Base-by-base conservation (phyloP, 2,888 invertebrate species). In the Sphaerophoria taeniata region DNA sequence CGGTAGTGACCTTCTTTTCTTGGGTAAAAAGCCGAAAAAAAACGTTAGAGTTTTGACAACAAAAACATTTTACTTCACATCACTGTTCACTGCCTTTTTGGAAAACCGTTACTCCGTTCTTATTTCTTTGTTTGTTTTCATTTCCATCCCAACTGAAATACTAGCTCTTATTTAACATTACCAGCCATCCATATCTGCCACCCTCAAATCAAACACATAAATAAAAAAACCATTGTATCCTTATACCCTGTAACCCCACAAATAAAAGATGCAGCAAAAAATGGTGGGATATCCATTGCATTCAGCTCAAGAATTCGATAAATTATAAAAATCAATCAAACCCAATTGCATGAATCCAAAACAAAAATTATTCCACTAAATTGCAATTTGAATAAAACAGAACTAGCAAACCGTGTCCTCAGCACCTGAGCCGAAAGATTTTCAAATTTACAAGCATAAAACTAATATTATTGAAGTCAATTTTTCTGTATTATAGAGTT, bases 101-200 rank as follows among this genome's bases (percentile, higher is more conserved):
- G 39, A 61, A 80, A 74, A 75, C 74, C 63, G 69, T 75, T 80
- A 75, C 55, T 75, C 56, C 49, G 31, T 70, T 61, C n/a, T n/a
- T n/a, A n/a, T n/a, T n/a, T n/a, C n/a, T n/a, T n/a, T n/a, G n/a
- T n/a, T n/a, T n/a, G n/a, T 69, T 31, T 39, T 33, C 61, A 36
- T 77, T 61, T 43, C 31, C 67, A 67, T 53, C 53, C 39, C 53
- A 33, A 24, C 31, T 51, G 7, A 67, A 67, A 53, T 24, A n/a
- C n/a, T n/a, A n/a, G n/a, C n/a, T n/a, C n/a, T n/a, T n/a, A n/a
- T n/a, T n/a, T n/a, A n/a, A n/a, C n/a, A n/a, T n/a, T n/a, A n/a
- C 34, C 34, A 47, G 51, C 49, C 67, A 65, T 49, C 63, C 63
- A 33, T 65, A 65, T 49, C 63, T 65, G 39, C 53, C 53, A 53